Evolutionary conservation across 2,888 invertebrate species (phyloP).

Genomic region (Coronaproctus castanopsis): DNA sequence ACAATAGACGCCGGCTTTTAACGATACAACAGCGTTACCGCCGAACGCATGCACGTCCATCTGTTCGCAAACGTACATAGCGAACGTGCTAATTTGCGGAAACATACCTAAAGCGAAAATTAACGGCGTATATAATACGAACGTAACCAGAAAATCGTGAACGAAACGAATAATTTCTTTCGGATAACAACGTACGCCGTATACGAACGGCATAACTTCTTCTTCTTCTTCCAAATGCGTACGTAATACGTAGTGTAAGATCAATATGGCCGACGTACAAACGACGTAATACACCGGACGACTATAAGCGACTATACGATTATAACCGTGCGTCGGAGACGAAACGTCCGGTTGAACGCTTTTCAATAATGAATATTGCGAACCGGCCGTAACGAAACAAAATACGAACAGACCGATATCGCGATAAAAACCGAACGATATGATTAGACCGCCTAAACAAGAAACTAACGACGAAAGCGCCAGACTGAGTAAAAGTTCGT

Average conservation of each 20-base stretch:
- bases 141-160: constrained; percentile 52
- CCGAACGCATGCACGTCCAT: constrained; percentile 76
- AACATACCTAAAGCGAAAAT: constrained; percentile 88
- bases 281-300: constrained; percentile 22
- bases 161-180: constrained; percentile 22
- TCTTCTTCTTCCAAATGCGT: no score
- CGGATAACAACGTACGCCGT: constrained; percentile 25
- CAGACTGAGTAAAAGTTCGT: constrained; percentile 62
- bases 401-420: constrained; percentile 86
- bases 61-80: constrained; percentile 92
- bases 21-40: constrained; percentile 66
- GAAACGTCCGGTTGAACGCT: constrained; percentile 98
- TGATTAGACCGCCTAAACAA: constrained; percentile 58
- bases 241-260: constrained; percentile 14
- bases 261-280: constrained; percentile 19
- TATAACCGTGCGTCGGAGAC: constrained; percentile 94
- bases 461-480: constrained; percentile 67
- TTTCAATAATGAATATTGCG: constrained; percentile 89
- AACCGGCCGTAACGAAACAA: constrained; percentile 92
- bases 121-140: constrained; percentile 76
- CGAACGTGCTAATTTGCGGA: constrained; percentile 91
- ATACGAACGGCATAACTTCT: constrained; percentile 24
- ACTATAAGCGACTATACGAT: constrained; percentile 69
- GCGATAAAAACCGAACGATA: constrained; percentile 67
- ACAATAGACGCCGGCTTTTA: constrained; percentile 64